Conservation (phyloP, 2,113 vertebrate genomes). For the Campylorhamphus procurvoides region DNA sequence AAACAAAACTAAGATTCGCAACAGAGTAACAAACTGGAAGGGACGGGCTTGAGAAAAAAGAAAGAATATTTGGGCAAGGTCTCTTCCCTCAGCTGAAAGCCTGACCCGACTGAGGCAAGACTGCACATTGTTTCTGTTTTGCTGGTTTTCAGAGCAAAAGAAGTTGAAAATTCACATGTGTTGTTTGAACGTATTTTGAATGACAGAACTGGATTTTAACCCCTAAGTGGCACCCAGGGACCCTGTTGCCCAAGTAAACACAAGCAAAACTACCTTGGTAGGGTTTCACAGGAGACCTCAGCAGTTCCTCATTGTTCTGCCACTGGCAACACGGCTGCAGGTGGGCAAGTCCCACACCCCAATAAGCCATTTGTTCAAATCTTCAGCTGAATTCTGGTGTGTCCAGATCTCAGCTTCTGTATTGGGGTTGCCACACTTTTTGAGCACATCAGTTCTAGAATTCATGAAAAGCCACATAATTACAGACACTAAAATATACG, state of each 20-base stretch:
- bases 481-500: not conserved
- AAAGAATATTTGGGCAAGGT: not conserved
- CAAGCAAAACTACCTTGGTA: not conserved
- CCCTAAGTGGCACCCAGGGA: not conserved
- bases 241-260: not conserved
- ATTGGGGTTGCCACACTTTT: not conserved
- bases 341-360: not conserved
- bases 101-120: accelerated
- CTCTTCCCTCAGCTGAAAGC: not conserved
- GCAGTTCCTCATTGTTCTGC: accelerated
- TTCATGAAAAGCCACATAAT: not conserved
- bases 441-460: not conserved
- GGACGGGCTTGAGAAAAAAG: accelerated
- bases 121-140: not conserved
- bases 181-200: not conserved
- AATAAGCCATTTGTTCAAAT: not conserved
- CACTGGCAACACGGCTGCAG: accelerated
- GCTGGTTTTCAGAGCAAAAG: not conserved
- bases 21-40: not conserved
- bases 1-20: not conserved
- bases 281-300: not conserved
- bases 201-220: not conserved
- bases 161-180: not conserved
- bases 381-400: not conserved
- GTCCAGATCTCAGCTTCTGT: not conserved